Evolutionary conservation across 2,888 invertebrate species (phyloP).

Genomic region (Xestoiulus laeticollis): DNA sequence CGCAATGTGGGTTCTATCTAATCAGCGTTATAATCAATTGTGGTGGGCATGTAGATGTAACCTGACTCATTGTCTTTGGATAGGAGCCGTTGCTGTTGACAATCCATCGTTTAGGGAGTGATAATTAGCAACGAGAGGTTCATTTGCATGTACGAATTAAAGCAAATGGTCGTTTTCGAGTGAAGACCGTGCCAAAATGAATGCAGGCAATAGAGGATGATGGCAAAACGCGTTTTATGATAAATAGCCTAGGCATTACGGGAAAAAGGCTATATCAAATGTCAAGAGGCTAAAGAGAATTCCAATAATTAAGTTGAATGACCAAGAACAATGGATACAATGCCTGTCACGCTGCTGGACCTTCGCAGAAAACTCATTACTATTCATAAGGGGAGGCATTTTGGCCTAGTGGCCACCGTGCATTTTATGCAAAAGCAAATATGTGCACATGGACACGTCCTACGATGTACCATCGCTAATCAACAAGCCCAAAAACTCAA

Average conservation of each 20-base stretch:
- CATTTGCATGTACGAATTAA: conserved; percentile 18
- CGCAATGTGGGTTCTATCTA: not conserved
- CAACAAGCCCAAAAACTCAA: conserved; percentile 32
- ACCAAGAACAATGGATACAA: conserved; percentile 42
- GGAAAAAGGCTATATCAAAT: conserved; percentile 44
- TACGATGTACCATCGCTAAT: not conserved
- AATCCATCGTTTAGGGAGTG: conserved; percentile 22
- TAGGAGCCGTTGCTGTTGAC: not conserved
- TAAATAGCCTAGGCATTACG: not conserved
- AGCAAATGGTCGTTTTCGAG: not conserved
- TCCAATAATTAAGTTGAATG: conserved; percentile 49
- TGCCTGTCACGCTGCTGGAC: not conserved
- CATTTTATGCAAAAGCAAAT: not conserved
- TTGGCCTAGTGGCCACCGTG: not conserved
- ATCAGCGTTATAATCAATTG: not conserved
- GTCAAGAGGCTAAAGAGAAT: conserved; percentile 43
- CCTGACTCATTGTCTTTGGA: not conserved
- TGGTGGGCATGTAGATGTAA: not conserved
- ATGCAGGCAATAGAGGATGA: not conserved
- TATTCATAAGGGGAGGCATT: conserved; percentile 38
- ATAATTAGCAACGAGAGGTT: conserved; percentile 31
- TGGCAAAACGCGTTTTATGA: not conserved
- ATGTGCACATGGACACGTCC: not conserved
- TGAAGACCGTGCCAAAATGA: not conserved
- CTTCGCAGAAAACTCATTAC: conserved; percentile 33